Percentiles rank a stretch among this genome's conserved stretches.
phyloP scores from a whole-genome alignment of 2,888 invertebrate genomes.

The Pachycephus smyrnensis region DNA sequence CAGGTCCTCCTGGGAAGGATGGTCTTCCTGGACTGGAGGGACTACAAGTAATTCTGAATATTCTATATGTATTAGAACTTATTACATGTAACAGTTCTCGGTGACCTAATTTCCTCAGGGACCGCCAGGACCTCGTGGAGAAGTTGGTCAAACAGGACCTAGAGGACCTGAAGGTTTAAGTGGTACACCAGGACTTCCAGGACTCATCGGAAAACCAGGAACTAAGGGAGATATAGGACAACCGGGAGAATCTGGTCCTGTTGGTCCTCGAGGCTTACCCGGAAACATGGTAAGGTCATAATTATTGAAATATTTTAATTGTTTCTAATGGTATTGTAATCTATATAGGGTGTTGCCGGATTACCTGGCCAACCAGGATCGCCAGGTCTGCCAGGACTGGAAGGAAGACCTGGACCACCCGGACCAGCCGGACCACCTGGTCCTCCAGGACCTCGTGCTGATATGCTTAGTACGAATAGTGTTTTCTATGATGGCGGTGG shows the following conservation, averaged over 20 bases:
- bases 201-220: conserved; percentile 64
- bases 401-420: conserved; percentile 60
- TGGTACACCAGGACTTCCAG: conserved; percentile 65
- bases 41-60: conserved; percentile 58
- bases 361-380: conserved; percentile 45
- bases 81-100: neutral
- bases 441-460: conserved; percentile 55
- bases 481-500: conserved; percentile 52
- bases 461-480: conserved; percentile 46
- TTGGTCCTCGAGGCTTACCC: conserved; percentile 67
- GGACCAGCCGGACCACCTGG: conserved; percentile 69
- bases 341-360: neutral
- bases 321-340: neutral
- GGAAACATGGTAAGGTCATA: conserved; percentile 61
- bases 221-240: conserved; percentile 66
- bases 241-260: conserved; percentile 66
- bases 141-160: conserved; percentile 54
- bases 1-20: conserved; percentile 67
- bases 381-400: conserved; percentile 57
- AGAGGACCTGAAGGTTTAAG: conserved; percentile 55
- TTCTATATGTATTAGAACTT: conserved; percentile 41
- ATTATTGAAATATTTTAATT: neutral
- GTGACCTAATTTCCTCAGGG: conserved; percentile 38
- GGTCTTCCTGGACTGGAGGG: conserved; percentile 69
- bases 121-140: conserved; percentile 56